phyloP scores from a whole-genome alignment of 2,113 vertebrate genomes.

The Ophiodon elongatus region DNA sequence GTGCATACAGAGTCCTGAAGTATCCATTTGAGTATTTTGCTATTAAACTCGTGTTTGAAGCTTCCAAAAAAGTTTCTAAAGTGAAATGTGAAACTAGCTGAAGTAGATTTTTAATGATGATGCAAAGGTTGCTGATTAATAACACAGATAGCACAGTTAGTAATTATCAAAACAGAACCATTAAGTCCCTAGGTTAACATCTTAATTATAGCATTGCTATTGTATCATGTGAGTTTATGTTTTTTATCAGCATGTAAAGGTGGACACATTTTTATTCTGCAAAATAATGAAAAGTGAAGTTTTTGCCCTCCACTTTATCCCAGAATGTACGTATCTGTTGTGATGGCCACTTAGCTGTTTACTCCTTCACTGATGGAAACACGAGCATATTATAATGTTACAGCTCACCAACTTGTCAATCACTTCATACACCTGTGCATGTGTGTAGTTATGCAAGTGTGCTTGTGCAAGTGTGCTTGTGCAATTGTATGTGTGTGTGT shows the following conservation, averaged over 20 bases:
- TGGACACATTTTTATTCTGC: not conserved
- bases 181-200: not conserved
- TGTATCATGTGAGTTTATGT: not conserved
- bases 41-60: not conserved
- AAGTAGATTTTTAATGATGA: not conserved
- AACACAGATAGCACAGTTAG: not conserved
- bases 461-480: not conserved
- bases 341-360: conserved; percentile 63
- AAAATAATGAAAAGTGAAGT: not conserved
- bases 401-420: conserved; percentile 70
- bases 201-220: not conserved
- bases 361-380: conserved; percentile 45
- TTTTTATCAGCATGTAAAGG: not conserved
- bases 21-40: not conserved
- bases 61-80: not conserved
- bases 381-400: conserved; percentile 73
- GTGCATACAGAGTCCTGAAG: not conserved
- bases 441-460: conserved; percentile 3
- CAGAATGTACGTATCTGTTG: not conserved
- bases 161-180: not conserved
- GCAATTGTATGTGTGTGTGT: no score
- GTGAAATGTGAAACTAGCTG: not conserved
- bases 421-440: conserved; percentile 47
- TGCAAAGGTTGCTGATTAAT: not conserved
- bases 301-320: not conserved